Conservation (phyloP, 2,888 invertebrate genomes). For the Apotomis capreana region DNA sequence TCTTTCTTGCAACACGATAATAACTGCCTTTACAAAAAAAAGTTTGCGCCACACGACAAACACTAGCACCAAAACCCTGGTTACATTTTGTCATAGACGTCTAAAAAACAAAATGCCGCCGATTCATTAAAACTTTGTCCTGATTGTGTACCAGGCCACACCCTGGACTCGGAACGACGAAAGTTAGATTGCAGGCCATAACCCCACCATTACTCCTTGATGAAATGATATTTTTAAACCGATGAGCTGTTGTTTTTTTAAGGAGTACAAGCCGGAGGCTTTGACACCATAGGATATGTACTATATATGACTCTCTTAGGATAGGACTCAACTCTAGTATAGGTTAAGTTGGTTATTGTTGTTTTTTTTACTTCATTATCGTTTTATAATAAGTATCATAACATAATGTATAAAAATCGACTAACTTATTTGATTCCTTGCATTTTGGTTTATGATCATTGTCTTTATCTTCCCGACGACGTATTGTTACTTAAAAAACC, state of each 20-base stretch:
- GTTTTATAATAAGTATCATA: too few relatives aligned
- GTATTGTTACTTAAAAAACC: neutral
- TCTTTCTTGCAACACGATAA: neutral
- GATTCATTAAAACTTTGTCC: conserved; percentile 76
- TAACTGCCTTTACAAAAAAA: neutral
- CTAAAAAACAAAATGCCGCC: conserved; percentile 53
- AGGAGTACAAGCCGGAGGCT: neutral
- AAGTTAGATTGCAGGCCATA: conserved; percentile 46
- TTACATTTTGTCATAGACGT: conserved; percentile 24
- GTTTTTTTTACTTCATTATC: too few relatives aligned
- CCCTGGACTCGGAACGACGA: conserved; percentile 46
- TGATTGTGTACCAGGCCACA: conserved; percentile 52
- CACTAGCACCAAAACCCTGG: too few relatives aligned
- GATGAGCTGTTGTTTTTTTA: conserved; percentile 19
- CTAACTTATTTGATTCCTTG: too few relatives aligned
- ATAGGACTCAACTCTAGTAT: too few relatives aligned
- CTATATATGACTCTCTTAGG: too few relatives aligned
- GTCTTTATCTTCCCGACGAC: too few relatives aligned
- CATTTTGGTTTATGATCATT: too few relatives aligned
- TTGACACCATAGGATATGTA: too few relatives aligned
- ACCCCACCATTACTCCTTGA: conserved; percentile 53
- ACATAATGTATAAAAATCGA: too few relatives aligned
- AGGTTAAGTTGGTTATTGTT: too few relatives aligned
- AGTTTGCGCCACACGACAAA: neutral
- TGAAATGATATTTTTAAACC: conserved; percentile 32